phyloP scores from a whole-genome alignment of 1,140 invertebrate species.

The Sipha flava region DNA sequence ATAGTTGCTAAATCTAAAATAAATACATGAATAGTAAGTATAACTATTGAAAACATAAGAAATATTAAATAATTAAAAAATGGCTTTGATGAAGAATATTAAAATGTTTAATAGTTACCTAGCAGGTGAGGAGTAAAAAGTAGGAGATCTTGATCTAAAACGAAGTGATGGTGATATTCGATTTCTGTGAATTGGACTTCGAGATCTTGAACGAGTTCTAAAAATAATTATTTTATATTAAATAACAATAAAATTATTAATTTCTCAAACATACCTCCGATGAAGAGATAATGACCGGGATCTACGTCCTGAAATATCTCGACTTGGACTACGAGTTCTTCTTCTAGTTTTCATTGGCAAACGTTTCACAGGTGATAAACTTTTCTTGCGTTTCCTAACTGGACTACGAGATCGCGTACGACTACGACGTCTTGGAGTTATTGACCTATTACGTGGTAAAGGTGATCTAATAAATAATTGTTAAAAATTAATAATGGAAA shows the following conservation, averaged over 20 bases:
- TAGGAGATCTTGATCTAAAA: constrained; percentile 27
- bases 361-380: constrained; percentile 3
- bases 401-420: constrained; percentile 31
- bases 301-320: background rate
- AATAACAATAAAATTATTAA: no score
- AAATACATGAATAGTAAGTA: background rate
- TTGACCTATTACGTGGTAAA: constrained; percentile 36
- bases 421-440: constrained; percentile 42
- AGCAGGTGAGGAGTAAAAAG: constrained; percentile 18
- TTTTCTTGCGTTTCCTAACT: constrained; percentile 20
- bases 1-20: constrained; percentile 9
- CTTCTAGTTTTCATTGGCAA: background rate
- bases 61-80: background rate
- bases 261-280: constrained; percentile 6
- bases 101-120: background rate
- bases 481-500: background rate
- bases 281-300: constrained; percentile 11
- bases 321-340: constrained; percentile 18
- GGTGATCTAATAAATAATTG: constrained; percentile 34
- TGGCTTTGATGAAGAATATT: no score
- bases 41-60: background rate
- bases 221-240: background rate
- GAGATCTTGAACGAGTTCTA: constrained; percentile 45
- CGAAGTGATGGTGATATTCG: constrained; percentile 16
- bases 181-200: constrained; percentile 40